Percentiles rank a stretch among this genome's conserved stretches.
Conservation (phyloP, 2,113 vertebrate genomes). For the Laticauda colubrina region DNA sequence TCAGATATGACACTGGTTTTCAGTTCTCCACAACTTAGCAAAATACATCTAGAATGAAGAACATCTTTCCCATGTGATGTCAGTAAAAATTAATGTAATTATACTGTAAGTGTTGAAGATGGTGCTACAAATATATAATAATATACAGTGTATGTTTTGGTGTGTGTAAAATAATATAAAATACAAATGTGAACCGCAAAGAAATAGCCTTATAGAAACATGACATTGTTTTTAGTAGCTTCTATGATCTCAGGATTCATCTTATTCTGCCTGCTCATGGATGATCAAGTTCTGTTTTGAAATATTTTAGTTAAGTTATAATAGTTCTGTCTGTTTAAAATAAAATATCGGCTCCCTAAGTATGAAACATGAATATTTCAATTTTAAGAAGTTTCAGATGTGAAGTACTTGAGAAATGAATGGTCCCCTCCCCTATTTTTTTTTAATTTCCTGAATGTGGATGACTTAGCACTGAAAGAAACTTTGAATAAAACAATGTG, state of each 20-base stretch:
- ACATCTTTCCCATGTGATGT: not conserved
- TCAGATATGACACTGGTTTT: not conserved
- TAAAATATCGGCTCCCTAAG: not conserved
- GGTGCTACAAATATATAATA: conserved; percentile 2
- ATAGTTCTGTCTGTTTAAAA: not conserved
- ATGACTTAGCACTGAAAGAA: not conserved
- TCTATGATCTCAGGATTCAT: too few relatives aligned
- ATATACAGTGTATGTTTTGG: not conserved
- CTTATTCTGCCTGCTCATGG: not conserved
- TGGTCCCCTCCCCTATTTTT: not conserved
- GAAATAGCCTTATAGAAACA: not conserved
- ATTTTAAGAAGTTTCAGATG: not conserved
- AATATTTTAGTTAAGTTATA: too few relatives aligned
- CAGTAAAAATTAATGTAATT: not conserved
- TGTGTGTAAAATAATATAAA: not conserved
- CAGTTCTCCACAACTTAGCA: conserved; percentile 5
- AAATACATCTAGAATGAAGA: not conserved
- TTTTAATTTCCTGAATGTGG: not conserved
- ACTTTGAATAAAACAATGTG: not conserved
- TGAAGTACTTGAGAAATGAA: not conserved
- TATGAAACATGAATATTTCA: not conserved
- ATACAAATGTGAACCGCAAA: conserved; percentile 6
- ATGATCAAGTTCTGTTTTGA: not conserved
- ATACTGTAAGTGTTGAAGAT: not conserved
- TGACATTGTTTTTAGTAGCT: not conserved